Base-by-base conservation (phyloP, 2,113 vertebrate species). In the Oncorhynchus keta region DNA sequence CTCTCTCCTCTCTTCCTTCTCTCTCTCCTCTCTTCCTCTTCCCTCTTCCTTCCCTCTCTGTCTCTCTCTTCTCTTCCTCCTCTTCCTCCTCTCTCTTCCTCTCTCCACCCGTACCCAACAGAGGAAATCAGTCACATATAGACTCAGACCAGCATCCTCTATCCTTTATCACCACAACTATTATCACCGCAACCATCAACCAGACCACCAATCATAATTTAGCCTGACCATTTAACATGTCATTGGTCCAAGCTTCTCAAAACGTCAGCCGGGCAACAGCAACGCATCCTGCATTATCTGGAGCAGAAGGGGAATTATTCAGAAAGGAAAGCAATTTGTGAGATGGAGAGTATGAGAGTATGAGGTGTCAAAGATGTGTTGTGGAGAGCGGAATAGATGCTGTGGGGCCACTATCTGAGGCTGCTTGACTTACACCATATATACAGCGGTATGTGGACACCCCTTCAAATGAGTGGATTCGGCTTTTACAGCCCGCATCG, bases 111-210 rank as follows among this genome's bases (percentile, higher is more conserved):
- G 70, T 76, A 74, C 85, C 90, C 88, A 87, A 81, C 61, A 76
- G 90, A 90, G 8, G 91, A 90, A 91, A 92, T 92, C 89, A 90
- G 87, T 88, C 70, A 73, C 86, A 84, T 88, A 91, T 91, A 90
- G 87, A 76, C 83, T 30, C 39, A 45, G 39, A 83, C 78, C 68
- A 28, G 78, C 51, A 2, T 89, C 83, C 83, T 83, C 85, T 72
- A 73, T 90, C 87, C 83, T 91, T 89, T 90, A 90, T 91, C 90
- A 86, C 81, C 68, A 70, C 75, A 28, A 86, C 85, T 87, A 87
- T 91, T 92, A 91, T 90, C 85, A 76, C 86, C 76, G 70, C 13
- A 87, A 88, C 89, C 89, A 90, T 90, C 86, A 82, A 79, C 87
- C 74, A 22, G 84, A 79, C 88, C 86, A 85, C 78, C 70, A 72